Conservation (phyloP, 2,113 vertebrate genomes). For the Salvator merianae region DNA sequence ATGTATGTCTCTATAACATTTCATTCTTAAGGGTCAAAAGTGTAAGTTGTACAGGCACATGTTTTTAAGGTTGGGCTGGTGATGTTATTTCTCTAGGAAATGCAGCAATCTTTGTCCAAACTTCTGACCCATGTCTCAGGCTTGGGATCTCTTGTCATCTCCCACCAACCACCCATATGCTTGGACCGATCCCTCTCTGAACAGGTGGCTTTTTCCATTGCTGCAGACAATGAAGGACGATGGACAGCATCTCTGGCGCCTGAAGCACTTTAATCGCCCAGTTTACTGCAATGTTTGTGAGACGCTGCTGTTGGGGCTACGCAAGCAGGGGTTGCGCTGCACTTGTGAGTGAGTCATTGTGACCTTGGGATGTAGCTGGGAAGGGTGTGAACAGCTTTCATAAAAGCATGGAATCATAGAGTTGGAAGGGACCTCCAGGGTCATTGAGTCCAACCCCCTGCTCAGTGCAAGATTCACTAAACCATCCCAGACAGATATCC, state of each 20-base stretch:
- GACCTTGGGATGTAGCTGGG: background rate
- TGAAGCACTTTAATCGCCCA: conserved; percentile 89
- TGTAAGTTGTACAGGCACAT: too few species aligned
- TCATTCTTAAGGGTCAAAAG: background rate
- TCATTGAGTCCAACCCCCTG: too few species aligned
- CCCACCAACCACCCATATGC: background rate
- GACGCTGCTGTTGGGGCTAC: conserved; percentile 84
- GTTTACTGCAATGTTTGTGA: conserved; percentile 88
- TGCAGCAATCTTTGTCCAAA: background rate
- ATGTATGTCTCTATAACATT: background rate
- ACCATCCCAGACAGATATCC: too few species aligned
- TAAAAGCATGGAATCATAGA: too few species aligned
- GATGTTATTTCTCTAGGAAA: background rate
- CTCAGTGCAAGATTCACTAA: too few species aligned
- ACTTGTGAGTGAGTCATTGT: conserved; percentile 76
- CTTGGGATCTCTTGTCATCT: too few species aligned
- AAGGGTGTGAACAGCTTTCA: too few species aligned
- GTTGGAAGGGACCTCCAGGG: too few species aligned
- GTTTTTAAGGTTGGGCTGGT: background rate
- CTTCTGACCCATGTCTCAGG: background rate
- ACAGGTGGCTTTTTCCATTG: background rate
- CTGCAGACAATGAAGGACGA: conserved; percentile 85
- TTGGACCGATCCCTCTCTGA: background rate
- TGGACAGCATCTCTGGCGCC: conserved; percentile 89
- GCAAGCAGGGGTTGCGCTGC: conserved; percentile 91